Percentiles rank a stretch among this genome's conserved stretches.
Conservation (phyloP, 2,888 invertebrate species). For the Melanophora roralis region DNA sequence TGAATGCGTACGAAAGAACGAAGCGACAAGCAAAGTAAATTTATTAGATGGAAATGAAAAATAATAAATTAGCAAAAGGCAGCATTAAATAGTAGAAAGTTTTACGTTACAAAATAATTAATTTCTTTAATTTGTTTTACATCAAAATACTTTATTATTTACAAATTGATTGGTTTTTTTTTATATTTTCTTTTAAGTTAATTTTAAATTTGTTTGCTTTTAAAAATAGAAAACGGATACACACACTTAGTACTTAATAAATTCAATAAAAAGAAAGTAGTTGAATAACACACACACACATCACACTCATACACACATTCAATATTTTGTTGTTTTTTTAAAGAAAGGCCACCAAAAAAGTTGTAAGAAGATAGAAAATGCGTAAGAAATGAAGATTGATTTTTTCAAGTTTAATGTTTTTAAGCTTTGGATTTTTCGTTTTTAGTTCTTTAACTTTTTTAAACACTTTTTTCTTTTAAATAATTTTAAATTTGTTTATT, state of each 20-base stretch:
- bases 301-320: neutral
- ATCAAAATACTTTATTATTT: too few species aligned
- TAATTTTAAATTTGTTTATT: too few species aligned
- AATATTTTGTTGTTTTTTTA: neutral
- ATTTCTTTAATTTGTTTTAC: too few species aligned
- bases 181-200: neutral
- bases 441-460: slow-evolving; percentile 14
- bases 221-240: slow-evolving; percentile 7
- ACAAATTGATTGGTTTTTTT: neutral
- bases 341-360: neutral
- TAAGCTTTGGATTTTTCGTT: neutral
- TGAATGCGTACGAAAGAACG: slow-evolving; percentile 15
- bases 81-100: neutral
- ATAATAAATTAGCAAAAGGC: neutral
- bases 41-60: neutral
- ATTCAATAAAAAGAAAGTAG: neutral
- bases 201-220: neutral
- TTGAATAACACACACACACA: neutral
- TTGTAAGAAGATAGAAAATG: slow-evolving; percentile 11
- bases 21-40: neutral
- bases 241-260: slow-evolving; percentile 28
- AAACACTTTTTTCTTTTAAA: neutral
- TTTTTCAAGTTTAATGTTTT: slow-evolving; percentile 11
- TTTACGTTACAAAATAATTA: too few species aligned
- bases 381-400: slow-evolving; percentile 22